These are phyloP conservation scores for Lithosia quadra DNA, from an alignment of 2,888 invertebrate genomes.

Conservation along the genomic window DNA sequence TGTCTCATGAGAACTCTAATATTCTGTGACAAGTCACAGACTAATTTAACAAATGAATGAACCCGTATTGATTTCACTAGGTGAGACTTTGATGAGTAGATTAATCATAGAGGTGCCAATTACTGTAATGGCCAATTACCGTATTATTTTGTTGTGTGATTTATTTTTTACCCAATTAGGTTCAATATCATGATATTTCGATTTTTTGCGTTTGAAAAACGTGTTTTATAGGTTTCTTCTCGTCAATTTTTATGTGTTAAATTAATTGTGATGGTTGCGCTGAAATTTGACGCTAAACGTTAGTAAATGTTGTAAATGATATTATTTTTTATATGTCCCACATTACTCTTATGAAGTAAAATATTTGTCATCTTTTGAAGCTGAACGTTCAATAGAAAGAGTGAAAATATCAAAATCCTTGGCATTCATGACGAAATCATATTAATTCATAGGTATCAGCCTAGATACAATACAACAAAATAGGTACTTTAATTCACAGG, in stretches of 20 bases:
- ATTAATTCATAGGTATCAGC: background rate
- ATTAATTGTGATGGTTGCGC: conserved; percentile 26
- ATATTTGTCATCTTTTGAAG: background rate
- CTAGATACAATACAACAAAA: background rate
- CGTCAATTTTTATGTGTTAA: conserved; percentile 38
- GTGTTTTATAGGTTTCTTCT: conserved; percentile 32
- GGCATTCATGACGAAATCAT: background rate
- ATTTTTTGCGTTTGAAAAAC: conserved; percentile 21
- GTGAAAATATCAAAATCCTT: background rate
- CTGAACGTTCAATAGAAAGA: background rate
- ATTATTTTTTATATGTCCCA: too few species aligned
- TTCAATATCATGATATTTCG: conserved; percentile 35
- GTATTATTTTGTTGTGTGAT: background rate
- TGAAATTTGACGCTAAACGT: conserved; percentile 25
- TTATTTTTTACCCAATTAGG: conserved; percentile 31
- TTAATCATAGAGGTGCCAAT: conserved; percentile 38
- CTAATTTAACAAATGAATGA: conserved; percentile 25
- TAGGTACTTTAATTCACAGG: background rate
- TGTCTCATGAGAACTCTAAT: conserved; percentile 27
- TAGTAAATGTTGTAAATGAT: background rate
- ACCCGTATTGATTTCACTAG: conserved; percentile 27
- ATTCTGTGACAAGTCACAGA: conserved; percentile 20
- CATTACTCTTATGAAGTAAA: too few species aligned
- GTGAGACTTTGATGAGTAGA: conserved; percentile 20
- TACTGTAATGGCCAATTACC: background rate